phyloP scores from a whole-genome alignment of 2,113 vertebrate species.

The Notarius quadriscutis region DNA sequence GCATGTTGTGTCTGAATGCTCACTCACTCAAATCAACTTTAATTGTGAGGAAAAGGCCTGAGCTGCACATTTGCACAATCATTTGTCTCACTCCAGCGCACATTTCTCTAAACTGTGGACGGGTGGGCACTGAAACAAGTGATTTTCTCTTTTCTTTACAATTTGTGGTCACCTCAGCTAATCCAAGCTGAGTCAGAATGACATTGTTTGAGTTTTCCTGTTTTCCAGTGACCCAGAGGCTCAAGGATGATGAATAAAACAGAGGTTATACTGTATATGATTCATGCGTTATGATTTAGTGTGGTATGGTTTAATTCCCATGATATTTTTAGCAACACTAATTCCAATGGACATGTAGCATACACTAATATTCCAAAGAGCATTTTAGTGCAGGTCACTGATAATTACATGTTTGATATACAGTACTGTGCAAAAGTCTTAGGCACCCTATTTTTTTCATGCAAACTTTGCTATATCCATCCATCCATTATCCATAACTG shows the following conservation, averaged over 20 bases:
- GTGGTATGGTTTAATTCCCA: not conserved
- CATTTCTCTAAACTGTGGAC: constrained; percentile 53
- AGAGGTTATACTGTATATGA: not conserved
- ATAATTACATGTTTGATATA: not conserved
- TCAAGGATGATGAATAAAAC: constrained; percentile 29
- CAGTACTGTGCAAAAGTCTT: too few relatives aligned
- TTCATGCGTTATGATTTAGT: constrained; percentile 23
- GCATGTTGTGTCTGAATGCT: constrained; percentile 70
- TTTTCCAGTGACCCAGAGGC: constrained; percentile 62
- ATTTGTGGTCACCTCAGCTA: constrained; percentile 65
- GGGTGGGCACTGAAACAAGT: constrained; percentile 40
- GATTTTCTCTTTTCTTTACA: constrained; percentile 63
- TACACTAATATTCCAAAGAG: not conserved
- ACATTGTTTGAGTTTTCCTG: constrained; percentile 77
- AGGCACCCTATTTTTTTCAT: too few relatives aligned
- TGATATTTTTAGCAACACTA: constrained; percentile 37
- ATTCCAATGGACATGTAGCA: not conserved
- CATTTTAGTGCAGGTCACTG: not conserved
- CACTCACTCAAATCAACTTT: constrained; percentile 49
- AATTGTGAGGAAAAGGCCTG: constrained; percentile 50
- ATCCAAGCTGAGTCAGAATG: constrained; percentile 62
- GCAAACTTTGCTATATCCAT: too few relatives aligned
- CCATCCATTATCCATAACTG: too few relatives aligned
- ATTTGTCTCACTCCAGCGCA: constrained; percentile 28
- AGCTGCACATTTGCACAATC: constrained; percentile 35